Evolutionary conservation across 2,113 vertebrate species (phyloP).

Genomic region (Polypterus senegalus): DNA sequence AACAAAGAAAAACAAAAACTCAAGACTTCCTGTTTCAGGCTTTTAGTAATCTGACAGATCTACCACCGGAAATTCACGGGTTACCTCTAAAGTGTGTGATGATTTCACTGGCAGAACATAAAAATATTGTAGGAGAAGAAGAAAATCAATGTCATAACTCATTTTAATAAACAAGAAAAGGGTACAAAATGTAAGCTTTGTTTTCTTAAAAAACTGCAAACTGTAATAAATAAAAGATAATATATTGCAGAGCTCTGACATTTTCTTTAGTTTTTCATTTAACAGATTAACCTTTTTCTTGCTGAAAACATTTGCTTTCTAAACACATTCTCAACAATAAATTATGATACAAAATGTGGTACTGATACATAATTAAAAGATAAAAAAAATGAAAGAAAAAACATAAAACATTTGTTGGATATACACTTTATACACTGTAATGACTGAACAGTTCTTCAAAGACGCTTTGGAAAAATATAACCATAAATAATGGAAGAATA

Average conservation of each 20-base stretch:
- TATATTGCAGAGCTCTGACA: not conserved
- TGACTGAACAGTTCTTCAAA: not conserved
- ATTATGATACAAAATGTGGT: not conserved
- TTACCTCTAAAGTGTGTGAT: too few relatives aligned
- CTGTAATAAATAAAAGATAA: constrained; percentile 3
- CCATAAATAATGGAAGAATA: not conserved
- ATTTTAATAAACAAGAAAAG: constrained; percentile 5
- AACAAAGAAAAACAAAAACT: too few relatives aligned
- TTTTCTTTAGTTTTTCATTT: too few relatives aligned
- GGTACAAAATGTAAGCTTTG: constrained; percentile 1
- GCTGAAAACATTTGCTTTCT: too few relatives aligned
- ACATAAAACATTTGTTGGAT: not conserved
- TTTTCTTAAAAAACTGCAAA: constrained; percentile 1
- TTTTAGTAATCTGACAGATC: too few relatives aligned
- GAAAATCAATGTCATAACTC: not conserved
- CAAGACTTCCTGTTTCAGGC: too few relatives aligned
- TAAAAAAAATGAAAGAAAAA: not conserved
- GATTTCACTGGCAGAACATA: too few relatives aligned
- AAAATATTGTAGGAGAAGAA: too few relatives aligned
- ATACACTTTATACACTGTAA: not conserved
- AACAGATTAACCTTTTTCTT: too few relatives aligned
- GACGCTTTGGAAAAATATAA: not conserved
- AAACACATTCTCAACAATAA: constrained; percentile 4
- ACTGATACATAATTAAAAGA: not conserved
- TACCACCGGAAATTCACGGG: too few relatives aligned